Evolutionary conservation across 2,797 vertebrate genomes (phyloP).

Genomic region (Silurus lanzhouensis): DNA sequence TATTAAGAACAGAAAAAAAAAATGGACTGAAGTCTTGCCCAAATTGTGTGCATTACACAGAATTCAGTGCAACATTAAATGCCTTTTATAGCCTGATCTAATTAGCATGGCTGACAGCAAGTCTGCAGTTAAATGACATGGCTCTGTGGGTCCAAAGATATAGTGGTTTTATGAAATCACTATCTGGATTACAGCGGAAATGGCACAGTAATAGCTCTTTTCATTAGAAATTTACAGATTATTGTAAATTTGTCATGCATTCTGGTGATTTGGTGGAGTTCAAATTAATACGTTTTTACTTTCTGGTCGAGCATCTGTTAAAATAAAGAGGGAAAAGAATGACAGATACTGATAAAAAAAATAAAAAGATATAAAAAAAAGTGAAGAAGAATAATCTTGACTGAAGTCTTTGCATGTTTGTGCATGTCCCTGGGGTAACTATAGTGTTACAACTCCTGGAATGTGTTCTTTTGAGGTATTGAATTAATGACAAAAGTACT

Average conservation of each 20-base stretch:
- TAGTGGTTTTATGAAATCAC: slow-evolving; percentile 2
- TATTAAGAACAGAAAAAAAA: background rate
- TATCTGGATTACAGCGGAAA: background rate
- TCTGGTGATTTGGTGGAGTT: background rate
- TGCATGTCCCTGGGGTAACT: slow-evolving; percentile 23
- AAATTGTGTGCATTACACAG: slow-evolving; percentile 15
- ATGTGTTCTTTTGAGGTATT: slow-evolving; percentile 29
- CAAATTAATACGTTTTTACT: background rate
- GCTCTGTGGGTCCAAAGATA: slow-evolving; percentile 10
- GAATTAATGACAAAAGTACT: slow-evolving; percentile 37
- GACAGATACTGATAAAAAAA: background rate
- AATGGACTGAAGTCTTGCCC: slow-evolving; percentile 16
- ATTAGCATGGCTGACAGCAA: slow-evolving; percentile 19
- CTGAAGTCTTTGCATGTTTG: slow-evolving; percentile 15
- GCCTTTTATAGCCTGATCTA: slow-evolving; percentile 33
- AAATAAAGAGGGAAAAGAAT: background rate
- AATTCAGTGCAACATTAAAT: slow-evolving; percentile 13
- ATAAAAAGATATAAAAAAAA: background rate
- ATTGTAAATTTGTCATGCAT: background rate
- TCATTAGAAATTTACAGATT: background rate
- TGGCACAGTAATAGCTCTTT: background rate
- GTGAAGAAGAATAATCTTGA: background rate
- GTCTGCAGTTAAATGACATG: slow-evolving; percentile 22
- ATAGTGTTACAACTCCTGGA: slow-evolving; percentile 40
- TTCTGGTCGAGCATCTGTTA: background rate